Conservation (phyloP, 2,113 vertebrate genomes). For the Enhydra lutris region DNA sequence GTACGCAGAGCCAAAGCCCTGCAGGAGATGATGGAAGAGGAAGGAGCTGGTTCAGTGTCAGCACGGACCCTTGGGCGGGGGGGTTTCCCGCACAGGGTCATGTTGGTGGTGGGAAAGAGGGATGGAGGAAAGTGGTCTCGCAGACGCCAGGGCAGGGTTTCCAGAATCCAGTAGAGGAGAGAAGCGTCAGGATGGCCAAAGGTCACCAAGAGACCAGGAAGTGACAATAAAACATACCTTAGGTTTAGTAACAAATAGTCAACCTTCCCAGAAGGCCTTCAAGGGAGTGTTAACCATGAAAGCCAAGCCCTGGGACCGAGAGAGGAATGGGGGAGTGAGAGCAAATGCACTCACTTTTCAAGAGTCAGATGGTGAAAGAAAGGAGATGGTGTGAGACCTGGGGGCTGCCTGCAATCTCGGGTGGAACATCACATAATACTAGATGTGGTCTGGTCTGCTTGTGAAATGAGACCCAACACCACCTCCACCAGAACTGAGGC, state of each 20-base stretch:
- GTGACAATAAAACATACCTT: neutral
- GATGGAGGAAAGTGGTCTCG: accelerated
- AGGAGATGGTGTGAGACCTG: neutral
- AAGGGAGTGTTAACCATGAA: accelerated
- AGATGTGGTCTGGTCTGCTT: neutral
- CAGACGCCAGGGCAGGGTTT: neutral
- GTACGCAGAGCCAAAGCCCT: neutral
- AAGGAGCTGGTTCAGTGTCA: neutral
- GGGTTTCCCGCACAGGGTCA: neutral
- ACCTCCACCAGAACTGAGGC: neutral
- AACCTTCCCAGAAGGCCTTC: neutral
- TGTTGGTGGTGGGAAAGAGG: too few relatives aligned
- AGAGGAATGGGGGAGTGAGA: neutral
- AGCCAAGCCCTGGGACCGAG: accelerated
- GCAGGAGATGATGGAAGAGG: too few relatives aligned
- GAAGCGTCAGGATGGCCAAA: neutral
- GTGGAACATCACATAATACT: neutral
- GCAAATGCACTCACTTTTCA: too few relatives aligned
- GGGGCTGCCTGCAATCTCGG: too few relatives aligned
- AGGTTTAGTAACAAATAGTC: neutral
- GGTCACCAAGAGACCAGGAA: neutral
- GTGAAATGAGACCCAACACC: neutral
- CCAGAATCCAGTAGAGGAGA: neutral
- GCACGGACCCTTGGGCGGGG: too few relatives aligned
- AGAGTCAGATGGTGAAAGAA: neutral